Percentiles rank a stretch among this genome's conserved stretches.
Conservation (phyloP, 2,888 invertebrate genomes). For the Anthophora plumipes region DNA sequence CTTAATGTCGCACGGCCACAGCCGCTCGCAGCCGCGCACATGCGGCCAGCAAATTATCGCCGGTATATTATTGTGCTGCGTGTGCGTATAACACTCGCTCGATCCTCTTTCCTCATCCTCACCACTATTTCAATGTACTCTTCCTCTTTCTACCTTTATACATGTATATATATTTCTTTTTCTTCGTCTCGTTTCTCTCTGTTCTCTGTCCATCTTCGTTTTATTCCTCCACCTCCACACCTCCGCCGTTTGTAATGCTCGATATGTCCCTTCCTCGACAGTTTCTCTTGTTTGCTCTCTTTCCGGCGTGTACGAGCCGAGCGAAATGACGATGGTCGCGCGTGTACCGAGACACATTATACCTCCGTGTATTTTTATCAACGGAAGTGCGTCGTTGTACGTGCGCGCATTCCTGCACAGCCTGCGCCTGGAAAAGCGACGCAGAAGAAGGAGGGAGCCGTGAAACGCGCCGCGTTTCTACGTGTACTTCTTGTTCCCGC, state of each 20-base stretch:
- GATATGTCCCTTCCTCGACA: conserved; percentile 7
- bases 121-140: background rate
- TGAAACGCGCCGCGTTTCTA: conserved; percentile 14
- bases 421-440: conserved; percentile 75
- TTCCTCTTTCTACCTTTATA: background rate
- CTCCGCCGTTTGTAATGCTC: background rate
- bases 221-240: background rate
- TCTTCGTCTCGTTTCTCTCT: background rate
- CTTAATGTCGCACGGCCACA: conserved; percentile 67
- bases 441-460: conserved; percentile 28
- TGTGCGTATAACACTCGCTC: conserved; percentile 59
- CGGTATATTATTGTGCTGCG: conserved; percentile 75
- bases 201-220: background rate
- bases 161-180: background rate
- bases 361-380: conserved; percentile 83
- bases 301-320: conserved; percentile 50
- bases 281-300: conserved; percentile 31
- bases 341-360: conserved; percentile 78
- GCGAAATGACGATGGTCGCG: conserved; percentile 72
- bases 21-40: conserved; percentile 52
- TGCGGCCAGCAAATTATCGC: conserved; percentile 71
- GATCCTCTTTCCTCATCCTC: conserved; percentile 37
- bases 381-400: conserved; percentile 84
- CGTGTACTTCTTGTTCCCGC: conserved; percentile 42
- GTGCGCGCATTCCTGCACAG: conserved; percentile 80